Evolutionary conservation across 2,888 invertebrate species (phyloP), one percentile per base, ranked within the genome.

Genomic region (Lissocephala sabroskyi): DNA sequence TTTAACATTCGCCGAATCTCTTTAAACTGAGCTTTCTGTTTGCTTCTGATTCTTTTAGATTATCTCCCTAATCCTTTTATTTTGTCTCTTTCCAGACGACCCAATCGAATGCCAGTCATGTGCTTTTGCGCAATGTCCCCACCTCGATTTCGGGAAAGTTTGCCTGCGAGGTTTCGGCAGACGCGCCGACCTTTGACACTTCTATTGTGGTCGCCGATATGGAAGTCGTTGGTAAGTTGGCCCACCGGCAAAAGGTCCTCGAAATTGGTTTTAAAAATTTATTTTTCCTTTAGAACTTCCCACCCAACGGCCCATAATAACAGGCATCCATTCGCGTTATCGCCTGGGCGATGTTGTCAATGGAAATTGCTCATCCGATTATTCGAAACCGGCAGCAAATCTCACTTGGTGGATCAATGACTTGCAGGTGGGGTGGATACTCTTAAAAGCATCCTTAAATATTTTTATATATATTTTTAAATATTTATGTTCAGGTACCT

Each of bases 351-450:
- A 88, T 47, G 79, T 82, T 40, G 80, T 88, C 36, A 86, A 85
- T 61, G 87, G 87, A 1, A 87, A 87, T 64, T 88, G 88, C 60
- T 86, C 86, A 11, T 87, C 87, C 16, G 85, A 85, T 59, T 85
- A 86, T 54, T 88, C 88, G 3, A 85, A 84, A 61, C 88, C 88
- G 5, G 87, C 87, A 6, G 87, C 87, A 2, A 88, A 88, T 79
- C 81, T 88, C 50, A 87, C 88, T 35, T 88, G 88, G 88, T 86
- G 86, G 79, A 85, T 88, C 53, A 88, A 88, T 64, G 87, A 86
- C 49, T 79, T 82, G 58, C 83, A 83, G 80, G 83, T 82, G 59
- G 62, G 3, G 16, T 36, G 13, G 10, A 1, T 36, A 3, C 3
- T 17, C 17, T 16, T n/a, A 19, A 7, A 11, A 10, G 37, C 16